Evolutionary conservation across 2,888 invertebrate genomes (phyloP).

Genomic region (Latrodectus hesperus): DNA sequence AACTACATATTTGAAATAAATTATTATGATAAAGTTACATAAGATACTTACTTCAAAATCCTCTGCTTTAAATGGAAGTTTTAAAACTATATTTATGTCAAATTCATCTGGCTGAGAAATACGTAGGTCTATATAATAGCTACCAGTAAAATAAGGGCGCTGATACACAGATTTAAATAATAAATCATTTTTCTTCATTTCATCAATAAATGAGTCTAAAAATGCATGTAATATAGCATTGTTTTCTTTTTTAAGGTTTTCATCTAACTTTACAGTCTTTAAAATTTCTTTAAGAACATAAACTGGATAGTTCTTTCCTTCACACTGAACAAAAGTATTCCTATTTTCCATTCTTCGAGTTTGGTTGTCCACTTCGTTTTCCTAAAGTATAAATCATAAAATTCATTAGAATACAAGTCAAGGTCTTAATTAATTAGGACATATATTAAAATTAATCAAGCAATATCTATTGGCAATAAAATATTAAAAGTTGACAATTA

Average conservation of each 20-base stretch:
- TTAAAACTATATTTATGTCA: slow-evolving; percentile 70
- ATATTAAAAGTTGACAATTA: too few species aligned
- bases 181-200: slow-evolving; percentile 65
- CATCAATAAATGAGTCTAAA: slow-evolving; percentile 45
- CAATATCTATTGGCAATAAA: too few species aligned
- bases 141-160: slow-evolving; percentile 64
- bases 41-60: slow-evolving; percentile 59
- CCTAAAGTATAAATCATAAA: too few species aligned
- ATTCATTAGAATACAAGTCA: too few species aligned
- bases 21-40: too few species aligned
- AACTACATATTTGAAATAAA: too few species aligned
- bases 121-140: slow-evolving; percentile 69
- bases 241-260: slow-evolving; percentile 40
- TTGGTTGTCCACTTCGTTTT: too few species aligned
- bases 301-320: slow-evolving; percentile 75
- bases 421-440: too few species aligned
- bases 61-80: slow-evolving; percentile 63
- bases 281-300: slow-evolving; percentile 79
- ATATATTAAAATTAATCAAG: too few species aligned
- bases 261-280: slow-evolving; percentile 37
- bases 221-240: slow-evolving; percentile 57
- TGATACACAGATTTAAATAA: slow-evolving; percentile 65
- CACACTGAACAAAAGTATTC: too few species aligned
- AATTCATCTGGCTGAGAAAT: slow-evolving; percentile 69
- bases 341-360: too few species aligned